Evolutionary conservation across 2,113 vertebrate species (phyloP), one percentile per base, ranked within the genome.

Genomic region (Axis porcinus): DNA sequence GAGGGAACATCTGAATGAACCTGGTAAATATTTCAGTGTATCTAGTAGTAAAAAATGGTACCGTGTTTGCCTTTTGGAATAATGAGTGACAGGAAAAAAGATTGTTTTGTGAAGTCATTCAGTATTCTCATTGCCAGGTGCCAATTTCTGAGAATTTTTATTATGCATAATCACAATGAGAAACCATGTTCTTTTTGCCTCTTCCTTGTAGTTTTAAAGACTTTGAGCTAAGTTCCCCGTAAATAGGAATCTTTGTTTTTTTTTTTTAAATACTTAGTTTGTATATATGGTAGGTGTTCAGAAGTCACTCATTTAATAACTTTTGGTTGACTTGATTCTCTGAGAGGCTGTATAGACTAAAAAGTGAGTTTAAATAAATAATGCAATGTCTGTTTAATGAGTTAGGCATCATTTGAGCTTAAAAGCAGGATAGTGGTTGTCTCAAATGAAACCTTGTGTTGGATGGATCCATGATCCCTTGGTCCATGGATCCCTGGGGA

Each of bases 1-100:
- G 97, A 99, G 92, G 97, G 99, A 99, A 86, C 99, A 99, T 98
- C 99, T 99, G 10, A 91, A 99, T 57, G 99, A 99, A 97, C 99
- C 99, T 89, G 99, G 99, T 99, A 98, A 98, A 70, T 97, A 81
- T 92, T 92, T 92, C 33, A 88, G 2, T 89, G 3, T 91, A 50
- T 74, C 8, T 84, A 27, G 11, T 47, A 95, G 16, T 91, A 74
- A 88, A 88, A 94, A 89, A 45, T 76, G 21, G 47, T 33, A 91
- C 17, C 58, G 25, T 54, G 45, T 55, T 93, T 90, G 30, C 23
- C 70, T 91, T 90, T 91, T 57, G 36, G n/a, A 50, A 47, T 89
- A 86, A 92, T 57, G 6, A 70, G 50, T n/a, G 14, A 50, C 50
- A 76, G 58, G 8, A 1, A 6, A 36, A 47, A 54, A 40, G 36